phyloP scores from a whole-genome alignment of 2,797 vertebrate species.

The Linurgus olivaceus region DNA sequence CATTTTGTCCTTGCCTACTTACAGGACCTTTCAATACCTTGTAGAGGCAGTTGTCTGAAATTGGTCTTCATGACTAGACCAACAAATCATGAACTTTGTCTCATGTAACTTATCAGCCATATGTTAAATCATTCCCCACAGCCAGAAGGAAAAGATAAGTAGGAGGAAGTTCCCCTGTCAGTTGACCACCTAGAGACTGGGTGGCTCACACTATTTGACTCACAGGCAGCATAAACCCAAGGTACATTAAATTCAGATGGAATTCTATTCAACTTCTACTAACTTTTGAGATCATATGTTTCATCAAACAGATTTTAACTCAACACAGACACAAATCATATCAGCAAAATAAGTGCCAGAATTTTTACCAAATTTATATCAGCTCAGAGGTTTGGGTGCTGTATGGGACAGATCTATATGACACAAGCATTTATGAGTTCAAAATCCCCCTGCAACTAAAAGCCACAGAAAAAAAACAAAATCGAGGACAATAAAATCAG shows the following conservation, averaged over 20 bases:
- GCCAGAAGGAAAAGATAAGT: not conserved
- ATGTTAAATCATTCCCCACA: not conserved
- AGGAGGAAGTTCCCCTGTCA: not conserved
- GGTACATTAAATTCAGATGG: not conserved
- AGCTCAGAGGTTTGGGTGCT: not conserved
- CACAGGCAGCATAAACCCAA: not conserved
- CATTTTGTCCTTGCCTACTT: not conserved
- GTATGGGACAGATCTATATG: not conserved
- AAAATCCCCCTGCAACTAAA: not conserved
- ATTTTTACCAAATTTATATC: not conserved
- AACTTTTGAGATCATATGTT: not conserved
- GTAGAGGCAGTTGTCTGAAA: not conserved
- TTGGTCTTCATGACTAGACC: not conserved
- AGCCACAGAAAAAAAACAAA: not conserved
- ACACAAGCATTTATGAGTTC: not conserved
- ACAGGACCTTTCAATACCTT: not conserved
- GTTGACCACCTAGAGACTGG: not conserved
- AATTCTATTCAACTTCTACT: not conserved
- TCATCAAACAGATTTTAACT: not conserved
- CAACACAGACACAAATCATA: not conserved
- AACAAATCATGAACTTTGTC: not conserved
- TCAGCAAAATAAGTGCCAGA: not conserved
- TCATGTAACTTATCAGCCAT: not conserved
- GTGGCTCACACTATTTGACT: not conserved
- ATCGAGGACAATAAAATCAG: not conserved